Evolutionary conservation across 1,140 invertebrate genomes (phyloP).

Genomic region (Littorina saxatilis): DNA sequence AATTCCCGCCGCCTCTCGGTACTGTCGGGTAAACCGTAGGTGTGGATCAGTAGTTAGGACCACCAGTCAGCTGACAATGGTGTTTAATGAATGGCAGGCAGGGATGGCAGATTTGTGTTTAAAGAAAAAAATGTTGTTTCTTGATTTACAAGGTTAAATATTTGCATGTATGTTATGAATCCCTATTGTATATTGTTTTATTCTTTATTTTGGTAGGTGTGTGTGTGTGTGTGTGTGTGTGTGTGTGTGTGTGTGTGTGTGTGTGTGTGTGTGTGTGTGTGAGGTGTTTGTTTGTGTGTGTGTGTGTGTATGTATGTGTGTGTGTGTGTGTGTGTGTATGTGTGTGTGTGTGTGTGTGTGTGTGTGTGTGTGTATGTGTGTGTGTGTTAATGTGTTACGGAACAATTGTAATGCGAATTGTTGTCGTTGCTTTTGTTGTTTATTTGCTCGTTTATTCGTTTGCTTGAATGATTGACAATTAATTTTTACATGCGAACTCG

Average conservation of each 20-base stretch:
- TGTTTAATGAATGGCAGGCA: no score
- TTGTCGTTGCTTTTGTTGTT: neutral
- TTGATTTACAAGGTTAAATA: no score
- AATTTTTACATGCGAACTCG: no score
- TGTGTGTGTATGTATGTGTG: neutral
- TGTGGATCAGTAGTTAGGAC: neutral
- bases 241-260: no score
- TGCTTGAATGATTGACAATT: no score
- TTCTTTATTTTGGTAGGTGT: no score
- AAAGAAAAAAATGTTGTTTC: no score
- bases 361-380: conserved; percentile 16
- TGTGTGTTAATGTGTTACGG: neutral
- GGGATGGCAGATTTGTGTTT: no score
- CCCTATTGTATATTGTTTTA: no score
- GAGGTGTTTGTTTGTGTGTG: neutral
- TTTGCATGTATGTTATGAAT: neutral
- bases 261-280: neutral
- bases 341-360: conserved; percentile 12
- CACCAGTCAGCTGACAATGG: no score
- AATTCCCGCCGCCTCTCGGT: conserved; percentile 13
- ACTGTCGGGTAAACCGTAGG: neutral
- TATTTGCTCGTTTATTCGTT: neutral
- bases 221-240: no score
- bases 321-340: neutral
- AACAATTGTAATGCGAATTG: no score